Conservation (phyloP, 92 coral and sea anemone genomes). For the Ricordea florida region DNA sequence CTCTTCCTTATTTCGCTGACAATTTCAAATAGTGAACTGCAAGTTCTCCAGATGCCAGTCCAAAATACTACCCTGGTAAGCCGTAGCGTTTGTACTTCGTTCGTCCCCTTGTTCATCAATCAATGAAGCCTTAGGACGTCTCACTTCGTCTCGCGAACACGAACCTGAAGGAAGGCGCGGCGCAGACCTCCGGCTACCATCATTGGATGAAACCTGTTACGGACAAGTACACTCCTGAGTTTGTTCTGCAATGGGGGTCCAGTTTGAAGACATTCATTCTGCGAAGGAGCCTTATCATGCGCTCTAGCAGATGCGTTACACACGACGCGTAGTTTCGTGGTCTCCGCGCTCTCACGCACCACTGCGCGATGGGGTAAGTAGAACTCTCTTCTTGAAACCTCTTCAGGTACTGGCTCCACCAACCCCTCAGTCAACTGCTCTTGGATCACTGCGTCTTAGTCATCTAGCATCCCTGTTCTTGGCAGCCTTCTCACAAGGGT, state of each 20-base stretch:
- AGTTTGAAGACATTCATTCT: constrained; percentile 44
- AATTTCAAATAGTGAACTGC: not conserved
- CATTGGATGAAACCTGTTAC: constrained; percentile 21
- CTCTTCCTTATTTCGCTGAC: not conserved
- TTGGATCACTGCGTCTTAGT: constrained; percentile 8
- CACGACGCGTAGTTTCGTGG: constrained; percentile 37
- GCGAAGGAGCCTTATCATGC: constrained; percentile 8
- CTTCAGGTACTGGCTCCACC: constrained; percentile 2
- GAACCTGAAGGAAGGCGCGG: constrained; percentile 54
- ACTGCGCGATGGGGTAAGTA: constrained; percentile 56
- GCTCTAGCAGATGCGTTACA: constrained; percentile 46
- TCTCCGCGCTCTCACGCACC: constrained; percentile 20
- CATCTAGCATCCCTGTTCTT: not conserved
- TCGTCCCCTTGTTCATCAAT: not conserved
- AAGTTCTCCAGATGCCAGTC: not conserved
- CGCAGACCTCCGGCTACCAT: constrained; percentile 27
- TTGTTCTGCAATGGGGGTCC: constrained; percentile 49
- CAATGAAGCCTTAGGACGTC: constrained; percentile 32
- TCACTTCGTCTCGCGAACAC: constrained; percentile 5
- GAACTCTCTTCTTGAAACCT: constrained; percentile 5
- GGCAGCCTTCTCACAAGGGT: constrained; percentile 1
- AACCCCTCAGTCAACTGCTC: constrained; percentile 30
- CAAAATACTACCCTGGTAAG: constrained; percentile 11
- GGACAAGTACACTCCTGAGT: constrained; percentile 41
- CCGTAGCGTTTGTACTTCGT: not conserved